Evolutionary conservation across 2,797 vertebrate species (phyloP), one percentile per base, ranked within the genome.

Genomic region (Myotis planiceps): DNA sequence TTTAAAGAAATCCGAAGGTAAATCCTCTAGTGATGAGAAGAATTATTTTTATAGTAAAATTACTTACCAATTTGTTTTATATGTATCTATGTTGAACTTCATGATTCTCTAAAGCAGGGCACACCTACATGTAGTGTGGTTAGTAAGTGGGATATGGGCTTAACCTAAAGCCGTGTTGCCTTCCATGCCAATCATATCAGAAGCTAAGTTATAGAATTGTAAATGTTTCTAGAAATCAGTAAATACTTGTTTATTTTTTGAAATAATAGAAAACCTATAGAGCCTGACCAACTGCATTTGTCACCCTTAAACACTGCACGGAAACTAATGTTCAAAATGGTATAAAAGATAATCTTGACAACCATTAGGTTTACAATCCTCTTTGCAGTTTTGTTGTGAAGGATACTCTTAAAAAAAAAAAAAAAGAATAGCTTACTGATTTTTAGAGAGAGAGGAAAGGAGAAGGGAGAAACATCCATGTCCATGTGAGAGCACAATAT

Each of bases 221-320:
- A 87, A 88, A 66, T 49, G 18, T 91, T 80, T 63, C 58, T 14
- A 80, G 58, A 93, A 92, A 92, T 82, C 27, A 92, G 49, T 63
- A 68, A 88, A 94, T 92, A 55, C 9, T 51, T 79, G 37, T 81
- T 79, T 92, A 45, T 49, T 86, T 81, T 95, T 29, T 83, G 68
- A 93, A 90, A 79, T 37, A 68, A 65, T 85, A 37, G 42, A 91
- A 96, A 96, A 92, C 71, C 32, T 75, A 49, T 49, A 65, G 25
- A 91, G 27, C 23, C n/a, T 39, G 55, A 51, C 8, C 39, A 18
- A 79, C 13, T 75, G 0, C 80, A 29, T 95, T 91, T 85, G 7
- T 95, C 76, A 68, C 29, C 78, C 39, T 49, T 87, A 75, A 88
- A 75, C 37, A 32, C 60, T 65, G 27, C 49, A 65, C 29, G 72